Base-by-base conservation (phyloP, 2,888 invertebrate genomes). In the Rhamnusium bicolor region DNA sequence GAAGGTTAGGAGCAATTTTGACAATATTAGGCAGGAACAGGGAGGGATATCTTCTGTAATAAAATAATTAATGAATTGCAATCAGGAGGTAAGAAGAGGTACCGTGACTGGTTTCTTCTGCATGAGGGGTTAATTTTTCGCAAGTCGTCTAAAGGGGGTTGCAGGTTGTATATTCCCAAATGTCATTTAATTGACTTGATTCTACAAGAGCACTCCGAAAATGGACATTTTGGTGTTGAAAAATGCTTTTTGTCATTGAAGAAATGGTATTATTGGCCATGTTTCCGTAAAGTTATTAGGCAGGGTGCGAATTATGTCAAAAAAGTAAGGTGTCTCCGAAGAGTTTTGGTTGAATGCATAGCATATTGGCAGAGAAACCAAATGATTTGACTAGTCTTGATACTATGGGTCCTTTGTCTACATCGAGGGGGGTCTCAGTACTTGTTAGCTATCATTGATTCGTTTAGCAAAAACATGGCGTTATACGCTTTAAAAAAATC, bases 181-280 rank as follows among this genome's bases (percentile, higher is more conserved):
- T 6, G 7, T 14, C 56, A 56, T n/a, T n/a, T 69, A 2, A 18
- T 19, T 3, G 19, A n/a, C 0, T 7, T 32, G 7, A 8, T 32
- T 8, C 8, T 32, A 8, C 53, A 69, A 19, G 53, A 73, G 51
- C 69, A 73, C n/a, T 6, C 61, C 21, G 54, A 66, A 6, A 24
- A 62, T 12, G 70, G 62, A 3, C 73, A 73, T 70, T 73, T 73
- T 53, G 67, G 66, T 12, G 29, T 58, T 1, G 61, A 62, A 19
- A 73, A 73, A 21, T 61, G 66, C 53, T 61, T 66, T 7, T 0
- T 10, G 2, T 4, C 29, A 1, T 24, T 69, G 8, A 5, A 40
- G 0, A n/a, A 51, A 18, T 46, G 5, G 2, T 69, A 60, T 47
- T 69, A 7, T 53, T 69, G 58, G 46, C 69, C 69, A 2, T 18